Base-by-base conservation (phyloP, 1,140 invertebrate species). In the Acromyrmex charruanus region DNA sequence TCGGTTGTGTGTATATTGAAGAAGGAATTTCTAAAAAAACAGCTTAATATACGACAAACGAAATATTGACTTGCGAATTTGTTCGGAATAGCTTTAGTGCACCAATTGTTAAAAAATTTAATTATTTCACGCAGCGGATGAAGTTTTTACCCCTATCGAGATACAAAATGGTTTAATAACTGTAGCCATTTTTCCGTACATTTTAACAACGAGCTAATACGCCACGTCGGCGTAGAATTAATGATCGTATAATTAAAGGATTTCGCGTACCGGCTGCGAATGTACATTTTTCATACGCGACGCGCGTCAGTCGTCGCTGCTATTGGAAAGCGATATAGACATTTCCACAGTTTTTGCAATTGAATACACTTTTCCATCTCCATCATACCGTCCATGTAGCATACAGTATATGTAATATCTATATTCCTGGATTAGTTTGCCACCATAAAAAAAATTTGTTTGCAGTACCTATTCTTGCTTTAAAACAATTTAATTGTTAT, bases 291-390 rank as follows among this genome's bases (percentile, higher is more conserved):
- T 90, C 80, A 77, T 88, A 80, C 18, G 80, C 44, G 39, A 71
- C 72, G 58, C 44, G 71, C 61, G 51, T 90, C 77, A 81, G 31
- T 79, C 72, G 89, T 88, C 82, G 69, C 84, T 74, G 80, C 59
- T 90, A 90, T 90, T 69, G 88, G 81, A 90, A 90, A 90, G 86
- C 86, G 81, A 88, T 90, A 86, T 74, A 74, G 82, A 85, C 80
- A 55, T 85, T 88, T 88, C 16, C 69, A 35, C 59, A 90, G 77
- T 88, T 85, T 86, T 84, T 81, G 49, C 86, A 72, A 88, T 75
- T 18, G 86, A 86, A 66, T 79, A 85, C 65, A 79, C 77, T 87
- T 53, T 82, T 68, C 44, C 59, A 39, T 55, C 72, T 74, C 53
- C 14, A 77, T 75, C 74, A 71, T 44, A 35, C 39, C 18, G 21